phyloP scores from a whole-genome alignment of 2,797 vertebrate species.

The Gobio occitaniae region DNA sequence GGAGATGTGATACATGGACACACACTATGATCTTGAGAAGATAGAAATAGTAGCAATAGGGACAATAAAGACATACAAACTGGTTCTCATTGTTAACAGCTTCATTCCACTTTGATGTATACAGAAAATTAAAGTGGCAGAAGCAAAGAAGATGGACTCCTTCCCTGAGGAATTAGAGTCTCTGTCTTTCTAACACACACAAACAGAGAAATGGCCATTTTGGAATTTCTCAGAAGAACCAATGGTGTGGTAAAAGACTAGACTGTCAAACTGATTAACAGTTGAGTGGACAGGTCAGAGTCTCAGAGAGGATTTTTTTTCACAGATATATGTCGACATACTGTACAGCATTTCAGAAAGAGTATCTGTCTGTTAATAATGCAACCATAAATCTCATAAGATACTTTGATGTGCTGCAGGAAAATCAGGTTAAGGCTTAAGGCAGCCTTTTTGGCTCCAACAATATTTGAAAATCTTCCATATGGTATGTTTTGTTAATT shows the following conservation, averaged over 20 bases:
- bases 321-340: background rate
- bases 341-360: background rate
- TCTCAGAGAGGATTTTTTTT: background rate
- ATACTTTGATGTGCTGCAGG: background rate
- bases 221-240: background rate
- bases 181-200: background rate
- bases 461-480: background rate
- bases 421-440: background rate
- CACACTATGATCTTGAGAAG: background rate
- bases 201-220: background rate
- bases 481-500: background rate
- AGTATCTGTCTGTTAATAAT: background rate
- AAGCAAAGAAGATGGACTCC: background rate
- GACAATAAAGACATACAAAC: background rate
- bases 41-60: background rate
- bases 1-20: background rate
- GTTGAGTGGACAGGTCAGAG: background rate
- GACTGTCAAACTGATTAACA: slow-evolving; percentile 2
- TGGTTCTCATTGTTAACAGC: slow-evolving; percentile 9
- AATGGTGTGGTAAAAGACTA: background rate
- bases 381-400: slow-evolving; percentile 10
- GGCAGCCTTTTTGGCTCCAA: background rate
- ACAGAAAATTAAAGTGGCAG: slow-evolving; percentile 5
- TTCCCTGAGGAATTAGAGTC: slow-evolving; percentile 11
- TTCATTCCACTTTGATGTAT: slow-evolving; percentile 22